Conservation (phyloP, 2,113 vertebrate species). For the Crotalus tigris region DNA sequence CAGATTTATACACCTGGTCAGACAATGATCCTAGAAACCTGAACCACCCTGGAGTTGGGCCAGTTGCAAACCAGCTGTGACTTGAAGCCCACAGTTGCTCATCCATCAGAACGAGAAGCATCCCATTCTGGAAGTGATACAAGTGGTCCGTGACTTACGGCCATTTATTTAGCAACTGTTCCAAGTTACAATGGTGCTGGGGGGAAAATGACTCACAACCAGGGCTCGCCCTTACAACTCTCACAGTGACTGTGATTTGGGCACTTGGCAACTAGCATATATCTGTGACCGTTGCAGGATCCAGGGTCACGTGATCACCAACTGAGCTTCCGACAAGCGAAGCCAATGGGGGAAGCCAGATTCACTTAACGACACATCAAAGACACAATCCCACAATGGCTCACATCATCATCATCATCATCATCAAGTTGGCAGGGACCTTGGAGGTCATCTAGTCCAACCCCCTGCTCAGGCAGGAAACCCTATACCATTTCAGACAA, state of each 20-base stretch:
- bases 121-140: neutral
- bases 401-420: too few relatives aligned
- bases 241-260: neutral
- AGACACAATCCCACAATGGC: neutral
- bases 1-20: neutral
- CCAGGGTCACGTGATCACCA: too few relatives aligned
- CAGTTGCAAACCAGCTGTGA: neutral
- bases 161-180: neutral
- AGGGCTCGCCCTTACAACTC: neutral
- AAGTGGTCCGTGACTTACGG: neutral
- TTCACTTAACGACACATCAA: neutral
- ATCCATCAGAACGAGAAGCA: rapidly evolving
- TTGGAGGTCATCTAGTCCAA: too few relatives aligned
- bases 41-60: neutral
- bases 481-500: too few relatives aligned
- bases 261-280: neutral
- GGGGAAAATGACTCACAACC: neutral
- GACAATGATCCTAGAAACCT: neutral
- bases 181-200: neutral
- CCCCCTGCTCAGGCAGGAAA: too few relatives aligned
- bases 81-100: neutral
- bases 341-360: neutral
- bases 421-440: too few relatives aligned
- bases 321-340: neutral
- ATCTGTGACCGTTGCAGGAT: neutral